Conservation (phyloP, 2,113 vertebrate genomes). For the Empidonax alnorum region DNA sequence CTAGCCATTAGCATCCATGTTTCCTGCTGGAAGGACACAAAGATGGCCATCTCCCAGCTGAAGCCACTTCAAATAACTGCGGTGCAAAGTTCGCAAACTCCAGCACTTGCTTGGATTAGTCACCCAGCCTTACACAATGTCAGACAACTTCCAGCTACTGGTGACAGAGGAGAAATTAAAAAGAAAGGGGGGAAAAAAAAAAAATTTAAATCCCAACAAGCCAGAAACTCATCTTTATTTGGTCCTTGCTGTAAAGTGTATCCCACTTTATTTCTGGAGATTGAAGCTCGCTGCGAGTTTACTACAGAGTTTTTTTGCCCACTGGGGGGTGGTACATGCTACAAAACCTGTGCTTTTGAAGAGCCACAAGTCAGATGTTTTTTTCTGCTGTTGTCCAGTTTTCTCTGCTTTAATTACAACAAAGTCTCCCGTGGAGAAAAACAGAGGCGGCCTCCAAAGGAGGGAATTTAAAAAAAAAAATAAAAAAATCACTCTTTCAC, state of each 20-base stretch:
- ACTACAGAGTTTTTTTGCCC: constrained; percentile 92
- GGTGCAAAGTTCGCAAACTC: constrained; percentile 30
- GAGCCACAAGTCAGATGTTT: constrained; percentile 76
- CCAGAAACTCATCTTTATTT: not conserved
- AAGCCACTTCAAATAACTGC: constrained; percentile 15
- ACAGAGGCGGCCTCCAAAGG: constrained; percentile 67
- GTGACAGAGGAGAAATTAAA: not conserved
- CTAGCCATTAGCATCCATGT: not conserved
- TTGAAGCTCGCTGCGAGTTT: constrained; percentile 80
- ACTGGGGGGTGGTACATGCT: constrained; percentile 96
- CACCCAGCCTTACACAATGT: not conserved
- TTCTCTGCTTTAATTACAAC: constrained; percentile 84
- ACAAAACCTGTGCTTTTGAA: constrained; percentile 80
- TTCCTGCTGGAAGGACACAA: constrained; percentile 6
- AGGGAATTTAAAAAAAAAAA: not conserved
- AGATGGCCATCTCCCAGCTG: constrained; percentile 45
- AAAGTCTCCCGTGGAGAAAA: constrained; percentile 78
- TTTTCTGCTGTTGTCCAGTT: constrained; percentile 78
- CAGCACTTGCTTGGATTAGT: not conserved
- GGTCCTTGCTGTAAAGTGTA: not conserved
- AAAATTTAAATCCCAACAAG: not conserved
- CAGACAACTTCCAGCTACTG: not conserved
- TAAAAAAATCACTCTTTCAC: constrained; percentile 23
- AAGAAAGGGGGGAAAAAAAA: not conserved
- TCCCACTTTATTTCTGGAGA: constrained; percentile 34